phyloP scores from a whole-genome alignment of 2,888 invertebrate species.

The Scrobipalpa atriplicella region DNA sequence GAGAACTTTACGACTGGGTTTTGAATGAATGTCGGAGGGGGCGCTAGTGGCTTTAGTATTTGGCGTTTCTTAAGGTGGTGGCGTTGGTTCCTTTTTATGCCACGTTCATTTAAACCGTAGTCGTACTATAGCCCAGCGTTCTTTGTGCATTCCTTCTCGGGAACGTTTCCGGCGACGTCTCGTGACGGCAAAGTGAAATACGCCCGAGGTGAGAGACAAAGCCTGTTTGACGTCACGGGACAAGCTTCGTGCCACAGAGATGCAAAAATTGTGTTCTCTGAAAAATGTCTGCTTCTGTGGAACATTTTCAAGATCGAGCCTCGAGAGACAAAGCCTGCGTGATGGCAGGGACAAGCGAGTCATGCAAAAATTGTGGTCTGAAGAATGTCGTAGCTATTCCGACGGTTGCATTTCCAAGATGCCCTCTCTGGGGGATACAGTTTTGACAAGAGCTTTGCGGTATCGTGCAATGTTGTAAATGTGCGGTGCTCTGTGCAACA shows the following conservation, averaged over 20 bases:
- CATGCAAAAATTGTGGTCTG: not conserved
- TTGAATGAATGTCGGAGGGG: too few relatives aligned
- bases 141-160: constrained; percentile 19
- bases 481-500: not conserved
- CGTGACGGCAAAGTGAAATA: constrained; percentile 23
- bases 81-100: too few relatives aligned
- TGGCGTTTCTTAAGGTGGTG: too few relatives aligned
- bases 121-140: not conserved
- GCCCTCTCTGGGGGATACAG: not conserved
- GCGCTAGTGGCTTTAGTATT: too few relatives aligned
- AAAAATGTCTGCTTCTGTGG: not conserved
- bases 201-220: constrained; percentile 23
- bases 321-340: constrained; percentile 26
- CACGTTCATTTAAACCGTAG: too few relatives aligned
- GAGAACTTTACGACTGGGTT: too few relatives aligned
- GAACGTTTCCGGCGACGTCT: constrained; percentile 20
- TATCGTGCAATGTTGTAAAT: constrained; percentile 1
- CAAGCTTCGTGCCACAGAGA: not conserved
- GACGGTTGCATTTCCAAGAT: not conserved
- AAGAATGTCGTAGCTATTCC: not conserved
- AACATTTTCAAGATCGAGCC: not conserved
- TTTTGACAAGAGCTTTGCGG: constrained; percentile 4
- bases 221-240: constrained; percentile 23
- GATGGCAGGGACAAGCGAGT: constrained; percentile 13
- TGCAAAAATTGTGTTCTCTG: not conserved